Evolutionary conservation across 2,888 invertebrate species (phyloP), one percentile per base, ranked within the genome.

Genomic region (Thymelicus lineola): DNA sequence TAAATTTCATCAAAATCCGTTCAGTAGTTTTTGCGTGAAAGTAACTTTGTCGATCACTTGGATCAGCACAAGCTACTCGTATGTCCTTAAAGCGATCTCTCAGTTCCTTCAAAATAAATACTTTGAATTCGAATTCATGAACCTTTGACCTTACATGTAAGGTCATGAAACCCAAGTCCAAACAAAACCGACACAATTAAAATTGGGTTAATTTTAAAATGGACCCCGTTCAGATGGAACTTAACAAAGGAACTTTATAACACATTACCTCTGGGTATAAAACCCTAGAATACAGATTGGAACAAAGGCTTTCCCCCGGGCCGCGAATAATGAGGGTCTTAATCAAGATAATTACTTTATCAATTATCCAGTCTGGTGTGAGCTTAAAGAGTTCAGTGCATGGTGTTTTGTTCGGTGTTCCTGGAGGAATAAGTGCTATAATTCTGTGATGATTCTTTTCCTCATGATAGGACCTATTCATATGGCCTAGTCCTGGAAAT

Each of bases 291-390:
- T 48, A 65, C 59, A 28, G 67, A 5, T 38, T 12, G 1, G 46
- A 69, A 69, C 69, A 69, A 69, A 62, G 69, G 20, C 38, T 14
- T 9, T 15, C 63, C 53, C 38, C 10, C 38, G n/a, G 35, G 55
- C n/a, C n/a, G 17, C 28, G 68, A 69, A 63, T 69, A 69, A 69
- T 69, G 69, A 69, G 69, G 58, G 63, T 50, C 63, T 69, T 69
- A 69, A 69, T 69, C 69, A 58, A 63, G 69, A 69, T 63, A 69
- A 69, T 69, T 63, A 48, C 63, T 69, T 68, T 69, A 69, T 63
- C 69, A 69, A 69, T 69, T 69, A 69, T 58, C 69, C 69, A 63
- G 62, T 1, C 50, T 57, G 48, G 9, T 58, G n/a, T 55, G 60
- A 66, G 61, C 57, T 12, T 48, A 62, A 66, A 50, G 59, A 17